Evolutionary conservation across 2,888 invertebrate species (phyloP).

Genomic region (Idaea dimidiata): DNA sequence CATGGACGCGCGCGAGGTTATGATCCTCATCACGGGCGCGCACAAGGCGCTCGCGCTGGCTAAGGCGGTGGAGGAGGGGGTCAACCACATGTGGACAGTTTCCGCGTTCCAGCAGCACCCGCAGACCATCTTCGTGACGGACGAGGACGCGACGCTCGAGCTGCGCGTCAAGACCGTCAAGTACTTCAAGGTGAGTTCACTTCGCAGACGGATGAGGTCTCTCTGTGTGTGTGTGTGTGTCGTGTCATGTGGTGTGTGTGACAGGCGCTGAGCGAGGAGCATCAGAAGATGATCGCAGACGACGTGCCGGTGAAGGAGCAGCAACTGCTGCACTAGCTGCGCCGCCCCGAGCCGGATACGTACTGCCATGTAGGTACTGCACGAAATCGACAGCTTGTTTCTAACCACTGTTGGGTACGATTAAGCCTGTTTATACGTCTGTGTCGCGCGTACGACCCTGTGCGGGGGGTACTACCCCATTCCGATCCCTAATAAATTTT

Average conservation of each 20-base stretch:
- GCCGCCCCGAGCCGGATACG: slow-evolving; percentile 8
- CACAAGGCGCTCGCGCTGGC: slow-evolving; percentile 98
- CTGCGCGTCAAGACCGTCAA: slow-evolving; percentile 98
- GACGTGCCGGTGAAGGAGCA: slow-evolving; percentile 57
- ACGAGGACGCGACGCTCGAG: slow-evolving; percentile 98
- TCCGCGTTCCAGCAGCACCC: slow-evolving; percentile 99
- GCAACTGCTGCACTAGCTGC: slow-evolving; percentile 59
- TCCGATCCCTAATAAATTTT: too few relatives aligned
- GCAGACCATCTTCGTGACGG: slow-evolving; percentile 95
- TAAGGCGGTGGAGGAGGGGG: slow-evolving; percentile 98
- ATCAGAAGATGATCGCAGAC: slow-evolving; percentile 88
- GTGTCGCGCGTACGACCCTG: too few relatives aligned
- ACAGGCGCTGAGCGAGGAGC: slow-evolving; percentile 91
- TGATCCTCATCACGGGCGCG: slow-evolving; percentile 98
- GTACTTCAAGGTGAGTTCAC: slow-evolving; percentile 93
- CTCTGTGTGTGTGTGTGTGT: slow-evolving; percentile 39
- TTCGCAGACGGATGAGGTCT: too few relatives aligned
- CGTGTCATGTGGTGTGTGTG: slow-evolving; percentile 26
- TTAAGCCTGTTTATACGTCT: too few relatives aligned
- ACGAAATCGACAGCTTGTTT: slow-evolving; percentile 7
- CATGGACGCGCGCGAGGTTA: slow-evolving; percentile 98
- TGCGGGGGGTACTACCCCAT: too few relatives aligned
- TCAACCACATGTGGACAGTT: slow-evolving; percentile 99
- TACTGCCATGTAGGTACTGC: not conserved
- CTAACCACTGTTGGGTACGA: too few relatives aligned